phyloP scores from a whole-genome alignment of 2,888 invertebrate genomes.

The Lamproptera curius region DNA sequence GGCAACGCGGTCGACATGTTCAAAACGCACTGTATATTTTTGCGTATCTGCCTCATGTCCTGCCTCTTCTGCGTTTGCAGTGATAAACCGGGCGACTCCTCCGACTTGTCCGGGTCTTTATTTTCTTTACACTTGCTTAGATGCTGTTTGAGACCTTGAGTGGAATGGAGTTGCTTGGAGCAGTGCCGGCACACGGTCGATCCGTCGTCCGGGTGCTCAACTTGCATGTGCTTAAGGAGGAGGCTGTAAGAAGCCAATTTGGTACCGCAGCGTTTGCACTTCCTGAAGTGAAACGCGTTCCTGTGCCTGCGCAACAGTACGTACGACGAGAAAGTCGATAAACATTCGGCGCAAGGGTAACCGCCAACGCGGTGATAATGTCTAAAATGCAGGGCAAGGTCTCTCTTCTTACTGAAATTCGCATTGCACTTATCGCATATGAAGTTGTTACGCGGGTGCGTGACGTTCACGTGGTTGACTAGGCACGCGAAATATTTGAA shows the following conservation, averaged over 20 bases:
- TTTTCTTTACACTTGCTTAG: constrained; percentile 51
- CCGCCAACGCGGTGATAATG: constrained; percentile 48
- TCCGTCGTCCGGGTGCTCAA: constrained; percentile 47
- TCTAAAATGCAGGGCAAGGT: constrained; percentile 48
- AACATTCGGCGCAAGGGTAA: constrained; percentile 52
- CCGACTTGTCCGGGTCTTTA: constrained; percentile 25
- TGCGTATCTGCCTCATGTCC: constrained; percentile 50
- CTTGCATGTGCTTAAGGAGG: constrained; percentile 45
- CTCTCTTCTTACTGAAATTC: constrained; percentile 51
- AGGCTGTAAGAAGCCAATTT: constrained; percentile 44
- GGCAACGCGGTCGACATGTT: constrained; percentile 67
- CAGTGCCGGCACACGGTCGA: constrained; percentile 54
- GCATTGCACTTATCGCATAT: constrained; percentile 56
- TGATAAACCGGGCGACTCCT: constrained; percentile 26
- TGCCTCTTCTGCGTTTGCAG: constrained; percentile 44
- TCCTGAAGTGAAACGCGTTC: constrained; percentile 47
- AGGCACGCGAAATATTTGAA: constrained; percentile 53
- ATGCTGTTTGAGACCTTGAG: constrained; percentile 51
- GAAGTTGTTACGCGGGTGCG: constrained; percentile 49
- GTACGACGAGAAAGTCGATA: constrained; percentile 40
- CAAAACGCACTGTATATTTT: constrained; percentile 58
- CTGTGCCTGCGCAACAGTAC: constrained; percentile 40
- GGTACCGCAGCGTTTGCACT: constrained; percentile 48
- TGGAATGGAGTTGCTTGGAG: constrained; percentile 47
- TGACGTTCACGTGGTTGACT: constrained; percentile 49